Evolutionary conservation across 2,113 vertebrate genomes (phyloP).

Genomic region (Callionymus lyra): DNA sequence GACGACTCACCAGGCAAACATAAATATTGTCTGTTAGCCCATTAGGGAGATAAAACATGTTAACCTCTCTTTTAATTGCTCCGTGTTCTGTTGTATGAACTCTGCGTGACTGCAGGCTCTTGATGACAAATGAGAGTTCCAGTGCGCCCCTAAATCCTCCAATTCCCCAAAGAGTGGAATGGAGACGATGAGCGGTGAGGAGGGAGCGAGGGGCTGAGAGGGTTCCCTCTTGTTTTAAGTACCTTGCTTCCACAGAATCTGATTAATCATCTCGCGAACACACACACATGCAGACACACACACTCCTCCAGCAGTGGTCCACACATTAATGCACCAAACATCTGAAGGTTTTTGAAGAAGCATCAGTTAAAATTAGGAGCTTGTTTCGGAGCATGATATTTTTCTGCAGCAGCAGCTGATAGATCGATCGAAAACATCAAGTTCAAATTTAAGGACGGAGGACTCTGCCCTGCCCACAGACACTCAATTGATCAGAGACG

Average conservation of each 20-base stretch:
- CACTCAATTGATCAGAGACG: too few relatives aligned
- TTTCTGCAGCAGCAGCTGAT: conserved; percentile 35
- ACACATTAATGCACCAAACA: too few relatives aligned
- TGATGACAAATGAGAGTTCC: conserved; percentile 86
- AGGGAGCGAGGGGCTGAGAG: too few relatives aligned
- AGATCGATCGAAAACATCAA: too few relatives aligned
- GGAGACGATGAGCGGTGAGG: too few relatives aligned
- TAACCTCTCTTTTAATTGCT: conserved; percentile 79
- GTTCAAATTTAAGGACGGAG: too few relatives aligned
- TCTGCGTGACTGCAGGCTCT: conserved; percentile 84
- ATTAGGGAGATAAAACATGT: conserved; percentile 93
- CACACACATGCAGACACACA: conserved; percentile 6
- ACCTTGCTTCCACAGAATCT: conserved; percentile 79
- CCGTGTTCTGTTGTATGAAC: conserved; percentile 91
- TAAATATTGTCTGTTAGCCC: conserved; percentile 87
- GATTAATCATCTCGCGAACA: conserved; percentile 84
- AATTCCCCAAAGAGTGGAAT: conserved; percentile 74
- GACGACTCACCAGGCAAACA: conserved; percentile 77
- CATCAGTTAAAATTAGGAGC: conserved; percentile 26
- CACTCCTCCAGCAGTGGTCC: too few relatives aligned
- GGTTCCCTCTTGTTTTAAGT: conserved; percentile 72
- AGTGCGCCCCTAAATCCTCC: conserved; percentile 78
- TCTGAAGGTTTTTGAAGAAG: conserved; percentile 24
- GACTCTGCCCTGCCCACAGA: too few relatives aligned
- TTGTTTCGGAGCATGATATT: conserved; percentile 28